Evolutionary conservation across 2,797 vertebrate genomes (phyloP).

Genomic region (Peromyscus melanophrys): DNA sequence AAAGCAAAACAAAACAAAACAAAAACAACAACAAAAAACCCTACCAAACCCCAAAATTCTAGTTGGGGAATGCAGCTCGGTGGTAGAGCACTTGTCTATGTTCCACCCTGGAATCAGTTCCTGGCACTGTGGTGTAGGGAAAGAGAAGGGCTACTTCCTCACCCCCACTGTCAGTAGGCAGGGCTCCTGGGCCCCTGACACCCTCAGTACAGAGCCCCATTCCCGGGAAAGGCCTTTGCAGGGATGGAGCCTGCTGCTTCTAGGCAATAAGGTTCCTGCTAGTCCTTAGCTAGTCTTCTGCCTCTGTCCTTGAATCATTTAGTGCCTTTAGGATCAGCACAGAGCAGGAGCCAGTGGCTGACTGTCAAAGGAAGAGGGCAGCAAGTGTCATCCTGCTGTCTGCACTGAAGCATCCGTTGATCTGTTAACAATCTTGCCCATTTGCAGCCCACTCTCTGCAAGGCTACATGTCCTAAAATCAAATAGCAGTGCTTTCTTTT

Average conservation of each 20-base stretch:
- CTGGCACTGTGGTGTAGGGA: not conserved
- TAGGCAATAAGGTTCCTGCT: not conserved
- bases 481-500: not conserved
- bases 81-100: not conserved
- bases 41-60: not conserved
- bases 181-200: not conserved
- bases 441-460: not conserved
- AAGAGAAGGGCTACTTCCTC: not conserved
- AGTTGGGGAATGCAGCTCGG: not conserved
- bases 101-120: not conserved
- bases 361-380: not conserved
- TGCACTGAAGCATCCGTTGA: not conserved
- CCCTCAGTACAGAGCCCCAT: not conserved
- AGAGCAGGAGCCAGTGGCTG: not conserved
- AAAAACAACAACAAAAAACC: not conserved
- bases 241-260: not conserved
- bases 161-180: not conserved
- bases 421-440: accelerated
- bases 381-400: not conserved
- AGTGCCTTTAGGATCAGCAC: not conserved
- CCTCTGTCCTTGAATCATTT: not conserved
- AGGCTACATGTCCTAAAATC: not conserved
- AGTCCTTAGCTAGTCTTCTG: not conserved
- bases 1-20: not conserved
- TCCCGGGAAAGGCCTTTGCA: accelerated